Evolutionary conservation across 2,888 invertebrate species (phyloP).

Genomic region (Tachina fera): DNA sequence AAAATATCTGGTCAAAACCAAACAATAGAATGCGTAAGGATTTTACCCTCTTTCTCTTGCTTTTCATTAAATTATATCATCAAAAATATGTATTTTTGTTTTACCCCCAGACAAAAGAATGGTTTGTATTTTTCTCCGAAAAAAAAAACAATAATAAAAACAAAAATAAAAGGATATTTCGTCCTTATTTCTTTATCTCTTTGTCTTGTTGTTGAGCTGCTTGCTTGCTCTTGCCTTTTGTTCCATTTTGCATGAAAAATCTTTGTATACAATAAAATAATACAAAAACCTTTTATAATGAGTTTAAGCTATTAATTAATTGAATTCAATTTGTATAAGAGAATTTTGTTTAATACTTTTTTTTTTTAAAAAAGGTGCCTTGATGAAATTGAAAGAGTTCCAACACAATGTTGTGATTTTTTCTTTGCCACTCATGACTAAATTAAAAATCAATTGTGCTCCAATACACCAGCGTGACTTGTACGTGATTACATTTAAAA

Average conservation of each 20-base stretch:
- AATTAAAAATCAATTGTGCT: too few relatives aligned
- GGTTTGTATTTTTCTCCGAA: not conserved
- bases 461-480: too few relatives aligned
- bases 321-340: slow-evolving; percentile 65
- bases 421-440: not conserved
- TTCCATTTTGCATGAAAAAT: not conserved
- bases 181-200: slow-evolving; percentile 9
- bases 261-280: slow-evolving; percentile 21
- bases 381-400: not conserved
- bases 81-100: slow-evolving; percentile 26
- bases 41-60: not conserved
- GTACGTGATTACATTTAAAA: too few relatives aligned
- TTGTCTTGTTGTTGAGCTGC: not conserved
- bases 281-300: slow-evolving; percentile 66
- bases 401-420: not conserved
- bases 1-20: slow-evolving; percentile 35
- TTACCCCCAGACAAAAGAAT: slow-evolving; percentile 47
- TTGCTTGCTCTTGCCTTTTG: not conserved
- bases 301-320: slow-evolving; percentile 72
- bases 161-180: slow-evolving; percentile 1
- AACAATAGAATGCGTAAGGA: slow-evolving; percentile 47
- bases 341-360: slow-evolving; percentile 15
- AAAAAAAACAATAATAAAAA: not conserved
- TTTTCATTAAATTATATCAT: slow-evolving; percentile 28
- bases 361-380: not conserved